Evolutionary conservation across 2,113 vertebrate genomes (phyloP).

Genomic region (Indri indri): DNA sequence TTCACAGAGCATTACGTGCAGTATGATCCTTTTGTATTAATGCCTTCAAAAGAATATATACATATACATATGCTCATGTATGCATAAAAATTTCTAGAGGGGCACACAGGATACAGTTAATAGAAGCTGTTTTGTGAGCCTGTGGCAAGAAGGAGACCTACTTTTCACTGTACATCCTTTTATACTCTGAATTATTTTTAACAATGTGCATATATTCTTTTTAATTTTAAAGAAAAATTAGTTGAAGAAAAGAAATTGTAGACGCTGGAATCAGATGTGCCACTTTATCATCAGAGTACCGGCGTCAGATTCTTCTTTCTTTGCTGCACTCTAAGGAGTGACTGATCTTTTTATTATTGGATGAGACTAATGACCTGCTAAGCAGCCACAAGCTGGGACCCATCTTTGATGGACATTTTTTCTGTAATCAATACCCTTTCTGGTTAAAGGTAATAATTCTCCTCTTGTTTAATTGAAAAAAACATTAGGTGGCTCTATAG

Average conservation of each 20-base stretch:
- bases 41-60: background rate
- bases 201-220: background rate
- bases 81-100: background rate
- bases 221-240: background rate
- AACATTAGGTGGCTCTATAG: background rate
- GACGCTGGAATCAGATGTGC: background rate
- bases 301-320: background rate
- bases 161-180: background rate
- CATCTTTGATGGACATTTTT: background rate
- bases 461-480: background rate
- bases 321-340: background rate
- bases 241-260: background rate
- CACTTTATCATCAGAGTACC: background rate
- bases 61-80: background rate
- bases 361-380: background rate
- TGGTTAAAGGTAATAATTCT: background rate
- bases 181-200: background rate
- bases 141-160: background rate
- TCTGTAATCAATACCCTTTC: background rate
- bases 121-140: background rate
- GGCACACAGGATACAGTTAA: background rate
- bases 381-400: background rate
- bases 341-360: background rate
- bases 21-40: background rate
- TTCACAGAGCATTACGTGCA: background rate